Evolutionary conservation across 2,888 invertebrate species (phyloP), one percentile per base, ranked within the genome.

Genomic region (Xylocampa areola): DNA sequence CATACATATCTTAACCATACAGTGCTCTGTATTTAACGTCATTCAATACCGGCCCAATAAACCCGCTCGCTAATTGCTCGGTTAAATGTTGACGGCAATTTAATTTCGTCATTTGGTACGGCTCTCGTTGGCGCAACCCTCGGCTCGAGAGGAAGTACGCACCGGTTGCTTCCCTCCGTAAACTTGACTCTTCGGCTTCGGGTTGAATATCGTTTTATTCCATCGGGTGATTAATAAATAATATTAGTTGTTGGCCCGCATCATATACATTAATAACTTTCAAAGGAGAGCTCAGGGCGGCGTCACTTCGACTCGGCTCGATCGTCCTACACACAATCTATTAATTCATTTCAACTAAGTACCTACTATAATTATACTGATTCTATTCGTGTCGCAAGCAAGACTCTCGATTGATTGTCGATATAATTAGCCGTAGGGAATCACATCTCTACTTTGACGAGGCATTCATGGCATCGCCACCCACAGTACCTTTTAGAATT

Each of bases 351-450:
- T 72, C 70, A 71, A 74, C 71, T n/a, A n/a, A n/a, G n/a, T n/a
- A n/a, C n/a, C n/a, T 71, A 71, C 69, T 71, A 71, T 74, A 75
- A 76, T 77, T 75, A 77, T 60, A 71, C 74, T 58, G 50, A 60
- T 59, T 79, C 81, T 85, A 85, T 83, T 84, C 65, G 69, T 80
- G 82, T 83, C 81, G 70, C 78, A 69, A 68, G 75, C 79, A 79
- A 70, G 82, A 81, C 81, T 85, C 84, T 82, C 84, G 81, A 88
- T 88, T 87, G 85, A 86, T 84, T 83, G 80, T 80, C 76, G 77
- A 79, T 88, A 85, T 84, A 84, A 86, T 86, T 88, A 87, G 80
- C 75, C 71, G 53, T 60, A 67, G 60, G 65, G 65, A 70, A 68
- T 64, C 68, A 72, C 69, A 62, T 72, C 65, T 58, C 50, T 43